A percentile compares a stretch with the other conserved stretches of the same genome.
Evolutionary conservation across 2,797 vertebrate genomes (phyloP).

Genomic region (Sylvia borin): DNA sequence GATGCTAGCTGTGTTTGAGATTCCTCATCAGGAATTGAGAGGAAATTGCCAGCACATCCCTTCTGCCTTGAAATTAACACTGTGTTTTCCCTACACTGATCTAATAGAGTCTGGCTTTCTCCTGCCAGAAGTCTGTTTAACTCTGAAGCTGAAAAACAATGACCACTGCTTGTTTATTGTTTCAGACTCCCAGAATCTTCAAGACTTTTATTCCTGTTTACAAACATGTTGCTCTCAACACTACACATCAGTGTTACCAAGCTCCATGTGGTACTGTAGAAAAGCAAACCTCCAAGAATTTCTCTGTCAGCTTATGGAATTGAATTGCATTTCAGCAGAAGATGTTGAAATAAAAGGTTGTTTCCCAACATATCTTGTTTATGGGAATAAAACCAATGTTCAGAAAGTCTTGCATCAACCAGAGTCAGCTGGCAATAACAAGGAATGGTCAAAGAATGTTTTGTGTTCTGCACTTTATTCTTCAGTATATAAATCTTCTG

Average conservation of each 20-base stretch:
- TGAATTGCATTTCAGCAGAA: slow-evolving; percentile 87
- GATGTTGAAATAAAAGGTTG: slow-evolving; percentile 82
- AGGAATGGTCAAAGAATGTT: slow-evolving; percentile 58
- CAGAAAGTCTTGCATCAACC: slow-evolving; percentile 23
- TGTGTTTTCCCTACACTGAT: slow-evolving; percentile 81
- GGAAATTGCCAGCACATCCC: slow-evolving; percentile 77
- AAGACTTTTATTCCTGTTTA: slow-evolving; percentile 80
- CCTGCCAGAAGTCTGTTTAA: slow-evolving; percentile 86
- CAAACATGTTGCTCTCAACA: slow-evolving; percentile 54
- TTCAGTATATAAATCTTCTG: slow-evolving; percentile 66
- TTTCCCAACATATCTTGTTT: slow-evolving; percentile 83
- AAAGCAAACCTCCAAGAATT: slow-evolving; percentile 81
- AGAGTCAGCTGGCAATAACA: slow-evolving; percentile 28
- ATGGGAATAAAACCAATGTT: slow-evolving; percentile 58
- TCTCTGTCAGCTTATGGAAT: slow-evolving; percentile 83
- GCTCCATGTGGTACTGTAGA: slow-evolving; percentile 58
- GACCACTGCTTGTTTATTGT: slow-evolving; percentile 82
- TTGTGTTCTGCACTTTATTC: slow-evolving; percentile 71
- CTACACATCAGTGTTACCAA: slow-evolving; percentile 63
- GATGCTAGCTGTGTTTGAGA: slow-evolving; percentile 82
- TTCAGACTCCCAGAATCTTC: slow-evolving; percentile 81
- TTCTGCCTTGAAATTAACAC: slow-evolving; percentile 78
- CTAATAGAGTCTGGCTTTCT: slow-evolving; percentile 79
- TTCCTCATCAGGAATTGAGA: slow-evolving; percentile 72
- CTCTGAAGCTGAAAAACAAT: slow-evolving; percentile 75